These are phyloP conservation scores for Odontocolon sp. DNA, from an alignment of 2,888 invertebrate genomes.

Conservation along the genomic window DNA sequence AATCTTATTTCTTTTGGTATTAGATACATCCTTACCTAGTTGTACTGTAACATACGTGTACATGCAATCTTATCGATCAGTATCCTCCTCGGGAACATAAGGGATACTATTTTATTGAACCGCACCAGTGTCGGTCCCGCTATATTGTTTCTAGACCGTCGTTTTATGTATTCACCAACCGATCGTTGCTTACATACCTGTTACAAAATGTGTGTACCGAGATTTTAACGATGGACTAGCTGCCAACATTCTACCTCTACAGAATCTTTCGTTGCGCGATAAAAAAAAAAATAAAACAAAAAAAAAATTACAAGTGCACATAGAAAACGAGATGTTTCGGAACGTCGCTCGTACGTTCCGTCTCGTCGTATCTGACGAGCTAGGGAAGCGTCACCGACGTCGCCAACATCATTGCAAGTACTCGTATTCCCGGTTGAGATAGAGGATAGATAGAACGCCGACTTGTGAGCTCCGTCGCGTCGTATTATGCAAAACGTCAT, in stretches of 20 bases:
- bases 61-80: constrained; percentile 18
- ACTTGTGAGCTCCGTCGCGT: constrained; percentile 67
- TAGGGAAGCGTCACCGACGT: constrained; percentile 43
- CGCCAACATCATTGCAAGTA: constrained; percentile 46
- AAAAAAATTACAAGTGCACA: neutral
- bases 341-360: neutral
- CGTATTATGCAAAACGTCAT: constrained; percentile 74
- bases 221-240: constrained; percentile 35
- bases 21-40: neutral
- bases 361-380: neutral
- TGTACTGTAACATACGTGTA: neutral
- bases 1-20: neutral
- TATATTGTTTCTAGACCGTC: constrained; percentile 14
- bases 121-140: constrained; percentile 9
- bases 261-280: neutral
- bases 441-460: constrained; percentile 56
- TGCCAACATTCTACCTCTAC: neutral
- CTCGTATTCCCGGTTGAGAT: constrained; percentile 50
- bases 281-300: constrained; percentile 5
- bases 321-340: constrained; percentile 3
- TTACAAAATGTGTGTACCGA: neutral
- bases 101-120: constrained; percentile 17
- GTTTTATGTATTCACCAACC: constrained; percentile 12
- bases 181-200: neutral
- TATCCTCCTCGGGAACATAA: neutral